Conservation (phyloP, 2,113 vertebrate genomes). For the Lates calcarifer region DNA sequence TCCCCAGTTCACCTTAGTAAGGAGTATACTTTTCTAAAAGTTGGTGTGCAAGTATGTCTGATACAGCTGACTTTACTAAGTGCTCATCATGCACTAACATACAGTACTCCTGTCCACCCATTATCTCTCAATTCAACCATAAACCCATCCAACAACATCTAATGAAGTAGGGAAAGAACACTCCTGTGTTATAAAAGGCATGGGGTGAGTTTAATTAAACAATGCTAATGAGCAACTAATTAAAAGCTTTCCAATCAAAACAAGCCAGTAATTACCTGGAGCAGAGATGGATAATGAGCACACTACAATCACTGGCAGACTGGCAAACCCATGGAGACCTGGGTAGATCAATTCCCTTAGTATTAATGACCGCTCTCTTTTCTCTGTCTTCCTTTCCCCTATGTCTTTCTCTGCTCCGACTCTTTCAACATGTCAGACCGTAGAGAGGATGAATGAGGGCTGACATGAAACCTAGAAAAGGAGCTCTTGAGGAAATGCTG, state of each 20-base stretch:
- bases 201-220: constrained; percentile 85
- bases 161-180: constrained; percentile 67
- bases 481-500: constrained; percentile 60
- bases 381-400: constrained; percentile 34
- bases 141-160: constrained; percentile 66
- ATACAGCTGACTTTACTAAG: constrained; percentile 36
- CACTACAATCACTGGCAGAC: constrained; percentile 76
- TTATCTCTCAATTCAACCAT: constrained; percentile 47
- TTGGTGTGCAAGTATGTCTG: constrained; percentile 20
- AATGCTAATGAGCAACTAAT: constrained; percentile 86
- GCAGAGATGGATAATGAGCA: constrained; percentile 80
- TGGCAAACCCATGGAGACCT: constrained; percentile 71
- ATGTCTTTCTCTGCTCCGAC: constrained; percentile 41
- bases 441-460: constrained; percentile 52
- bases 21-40: neutral
- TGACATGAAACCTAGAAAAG: constrained; percentile 51
- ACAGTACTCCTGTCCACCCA: constrained; percentile 9
- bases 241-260: constrained; percentile 85
- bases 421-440: constrained; percentile 56
- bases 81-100: constrained; percentile 35
- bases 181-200: constrained; percentile 76
- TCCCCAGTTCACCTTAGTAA: neutral
- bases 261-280: constrained; percentile 82
- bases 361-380: constrained; percentile 70
- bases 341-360: constrained; percentile 74